Evolutionary conservation across 2,113 vertebrate species (phyloP).

Genomic region (Phylloscopus whistleri): DNA sequence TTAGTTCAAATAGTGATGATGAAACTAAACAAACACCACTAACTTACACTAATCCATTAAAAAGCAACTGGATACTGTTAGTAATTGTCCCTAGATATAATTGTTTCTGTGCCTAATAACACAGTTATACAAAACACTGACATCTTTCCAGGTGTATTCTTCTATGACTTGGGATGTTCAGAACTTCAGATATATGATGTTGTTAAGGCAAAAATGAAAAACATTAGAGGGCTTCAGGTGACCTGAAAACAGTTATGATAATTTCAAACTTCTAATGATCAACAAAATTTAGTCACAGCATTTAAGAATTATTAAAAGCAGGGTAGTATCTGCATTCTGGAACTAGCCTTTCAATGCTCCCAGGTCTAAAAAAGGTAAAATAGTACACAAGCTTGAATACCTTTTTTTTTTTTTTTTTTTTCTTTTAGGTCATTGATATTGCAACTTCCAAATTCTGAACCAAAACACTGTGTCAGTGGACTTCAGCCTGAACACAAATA

Average conservation of each 20-base stretch:
- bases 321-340: background rate
- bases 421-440: background rate
- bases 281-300: background rate
- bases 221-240: background rate
- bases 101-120: background rate
- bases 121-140: background rate
- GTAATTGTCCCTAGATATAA: background rate
- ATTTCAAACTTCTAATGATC: background rate
- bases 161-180: background rate
- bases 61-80: background rate
- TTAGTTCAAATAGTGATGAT: background rate
- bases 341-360: background rate
- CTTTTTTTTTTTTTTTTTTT: too few species aligned
- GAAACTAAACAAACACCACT: background rate
- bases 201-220: background rate
- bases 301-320: background rate
- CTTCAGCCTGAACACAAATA: background rate
- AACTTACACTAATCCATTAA: background rate
- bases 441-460: background rate
- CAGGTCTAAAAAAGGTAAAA: background rate
- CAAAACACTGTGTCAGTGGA: background rate
- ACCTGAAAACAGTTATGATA: background rate
- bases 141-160: background rate
- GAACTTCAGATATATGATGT: background rate
- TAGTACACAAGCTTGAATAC: background rate